phyloP scores from a whole-genome alignment of 2,888 invertebrate genomes.

The Lucinisca nassula region DNA sequence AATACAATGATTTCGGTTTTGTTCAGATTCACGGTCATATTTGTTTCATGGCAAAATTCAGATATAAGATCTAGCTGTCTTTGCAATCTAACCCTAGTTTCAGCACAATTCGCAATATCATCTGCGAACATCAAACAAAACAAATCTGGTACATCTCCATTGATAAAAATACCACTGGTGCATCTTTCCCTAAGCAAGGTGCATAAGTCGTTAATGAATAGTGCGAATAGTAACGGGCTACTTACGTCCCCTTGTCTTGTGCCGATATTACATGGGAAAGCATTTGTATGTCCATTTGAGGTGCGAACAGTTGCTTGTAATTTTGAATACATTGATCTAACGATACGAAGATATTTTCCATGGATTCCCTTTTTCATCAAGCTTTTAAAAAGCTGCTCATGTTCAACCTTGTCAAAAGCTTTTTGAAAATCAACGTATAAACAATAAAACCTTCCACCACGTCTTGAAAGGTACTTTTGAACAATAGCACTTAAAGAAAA shows the following conservation, averaged over 20 bases:
- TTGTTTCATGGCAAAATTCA: background rate
- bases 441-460: conserved; percentile 40
- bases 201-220: conserved; percentile 11
- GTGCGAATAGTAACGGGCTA: background rate
- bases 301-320: conserved; percentile 25
- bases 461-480: conserved; percentile 20
- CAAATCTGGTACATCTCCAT: conserved; percentile 11
- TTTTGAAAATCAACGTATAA: conserved; percentile 51
- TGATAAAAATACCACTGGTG: background rate
- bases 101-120: conserved; percentile 28
- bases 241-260: conserved; percentile 21
- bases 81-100: conserved; percentile 10
- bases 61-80: background rate
- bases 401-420: conserved; percentile 48
- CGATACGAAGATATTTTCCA: conserved; percentile 30
- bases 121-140: conserved; percentile 26
- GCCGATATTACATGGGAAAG: conserved; percentile 19
- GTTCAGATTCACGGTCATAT: background rate
- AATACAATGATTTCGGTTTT: conserved; percentile 28
- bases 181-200: conserved; percentile 9
- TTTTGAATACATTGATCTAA: conserved; percentile 32
- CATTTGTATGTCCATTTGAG: background rate
- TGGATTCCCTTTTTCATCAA: conserved; percentile 22
- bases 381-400: conserved; percentile 30
- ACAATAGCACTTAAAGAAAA: conserved; percentile 38